These are phyloP conservation scores for Neodiprion pinetum DNA, from an alignment of 1,140 invertebrate genomes.

Conservation along the genomic window DNA sequence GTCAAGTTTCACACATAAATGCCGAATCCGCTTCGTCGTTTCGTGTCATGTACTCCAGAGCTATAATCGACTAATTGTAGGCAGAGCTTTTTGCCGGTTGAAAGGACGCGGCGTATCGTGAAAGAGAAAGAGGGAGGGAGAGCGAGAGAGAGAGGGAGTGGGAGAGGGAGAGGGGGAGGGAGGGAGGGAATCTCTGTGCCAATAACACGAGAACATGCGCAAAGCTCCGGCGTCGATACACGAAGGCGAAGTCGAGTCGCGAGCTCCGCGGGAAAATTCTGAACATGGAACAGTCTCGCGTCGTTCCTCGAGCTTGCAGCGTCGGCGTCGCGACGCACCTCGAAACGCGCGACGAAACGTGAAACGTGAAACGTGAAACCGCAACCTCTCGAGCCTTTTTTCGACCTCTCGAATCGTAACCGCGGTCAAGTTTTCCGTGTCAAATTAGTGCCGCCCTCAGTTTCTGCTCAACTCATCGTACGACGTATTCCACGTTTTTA, in stretches of 20 bases:
- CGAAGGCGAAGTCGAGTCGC: not conserved
- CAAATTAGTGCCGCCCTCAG: not conserved
- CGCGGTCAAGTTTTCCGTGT: not conserved
- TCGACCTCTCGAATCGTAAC: not conserved
- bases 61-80: constrained; percentile 2
- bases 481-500: too few relatives aligned
- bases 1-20: too few relatives aligned
- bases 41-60: too few relatives aligned
- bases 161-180: not conserved
- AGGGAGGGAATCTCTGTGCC: not conserved
- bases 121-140: not conserved
- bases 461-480: not conserved
- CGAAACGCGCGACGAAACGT: not conserved
- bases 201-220: constrained; percentile 2
- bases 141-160: not conserved
- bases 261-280: constrained; percentile 2
- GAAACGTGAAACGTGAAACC: constrained; percentile 4
- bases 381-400: not conserved
- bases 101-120: not conserved
- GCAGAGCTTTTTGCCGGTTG: not conserved
- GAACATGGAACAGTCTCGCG: not conserved
- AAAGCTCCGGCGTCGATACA: not conserved
- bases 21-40: too few relatives aligned
- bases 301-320: not conserved
- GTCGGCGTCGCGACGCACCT: not conserved